Percentiles rank a stretch among this genome's conserved stretches.
These are phyloP conservation scores for Diaprepes abbreviatus DNA, from an alignment of 2,888 invertebrate species.

Conservation along the genomic window DNA sequence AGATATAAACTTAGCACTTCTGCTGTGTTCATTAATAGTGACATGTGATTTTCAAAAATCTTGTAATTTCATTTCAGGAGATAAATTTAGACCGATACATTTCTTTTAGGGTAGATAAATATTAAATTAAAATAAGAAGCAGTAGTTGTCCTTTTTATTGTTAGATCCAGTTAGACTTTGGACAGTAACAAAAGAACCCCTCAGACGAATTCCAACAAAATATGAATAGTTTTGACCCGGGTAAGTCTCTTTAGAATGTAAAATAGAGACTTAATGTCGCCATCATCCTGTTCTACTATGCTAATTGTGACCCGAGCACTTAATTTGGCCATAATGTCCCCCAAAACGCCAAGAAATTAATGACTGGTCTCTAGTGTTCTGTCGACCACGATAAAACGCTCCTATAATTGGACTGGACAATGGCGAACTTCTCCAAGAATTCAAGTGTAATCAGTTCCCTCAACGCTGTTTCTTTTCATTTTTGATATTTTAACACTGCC, in stretches of 20 bases:
- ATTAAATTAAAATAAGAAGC: neutral
- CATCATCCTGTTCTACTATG: conserved; percentile 60
- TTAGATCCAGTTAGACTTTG: neutral
- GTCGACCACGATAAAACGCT: conserved; percentile 42
- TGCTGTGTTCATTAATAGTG: no score
- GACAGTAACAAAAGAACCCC: conserved; percentile 21
- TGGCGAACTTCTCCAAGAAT: conserved; percentile 21
- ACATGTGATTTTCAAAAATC: no score
- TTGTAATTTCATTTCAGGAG: no score
- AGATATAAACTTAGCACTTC: no score
- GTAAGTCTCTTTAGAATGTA: conserved; percentile 56
- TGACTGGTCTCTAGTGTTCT: conserved; percentile 45
- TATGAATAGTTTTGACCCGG: conserved; percentile 21
- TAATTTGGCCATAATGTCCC: conserved; percentile 63
- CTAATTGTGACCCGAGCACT: conserved; percentile 62
- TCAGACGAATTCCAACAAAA: conserved; percentile 6
- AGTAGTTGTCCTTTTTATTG: neutral
- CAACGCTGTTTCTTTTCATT: no score
- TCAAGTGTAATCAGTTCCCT: no score
- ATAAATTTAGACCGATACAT: no score
- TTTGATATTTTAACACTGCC: no score
- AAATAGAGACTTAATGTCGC: conserved; percentile 57
- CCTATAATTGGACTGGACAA: conserved; percentile 35
- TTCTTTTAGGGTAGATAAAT: no score
- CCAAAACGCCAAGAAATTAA: conserved; percentile 51